These are phyloP conservation scores for Operophtera brumata DNA, from an alignment of 2,888 invertebrate species.

Conservation along the genomic window DNA sequence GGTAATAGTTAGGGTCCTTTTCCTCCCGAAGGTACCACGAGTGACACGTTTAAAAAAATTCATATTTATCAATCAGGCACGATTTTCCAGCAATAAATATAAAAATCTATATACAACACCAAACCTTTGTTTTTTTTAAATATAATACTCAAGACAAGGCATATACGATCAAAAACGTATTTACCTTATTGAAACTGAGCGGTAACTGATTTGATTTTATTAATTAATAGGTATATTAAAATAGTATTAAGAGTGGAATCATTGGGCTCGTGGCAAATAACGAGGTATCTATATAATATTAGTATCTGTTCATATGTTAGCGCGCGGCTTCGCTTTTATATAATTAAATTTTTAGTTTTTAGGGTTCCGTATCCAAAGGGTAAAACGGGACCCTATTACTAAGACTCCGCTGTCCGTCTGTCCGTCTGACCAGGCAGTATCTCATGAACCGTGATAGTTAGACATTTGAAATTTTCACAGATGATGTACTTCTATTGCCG, in stretches of 20 bases:
- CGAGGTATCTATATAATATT: neutral
- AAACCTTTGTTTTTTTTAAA: conserved; percentile 2
- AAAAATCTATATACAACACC: conserved; percentile 11
- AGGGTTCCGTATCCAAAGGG: too few relatives aligned
- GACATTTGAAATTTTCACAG: too few relatives aligned
- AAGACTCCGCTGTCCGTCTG: too few relatives aligned
- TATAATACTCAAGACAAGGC: conserved; percentile 45
- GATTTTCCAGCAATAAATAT: conserved; percentile 15
- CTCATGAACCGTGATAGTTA: too few relatives aligned
- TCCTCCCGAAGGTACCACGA: conserved; percentile 25
- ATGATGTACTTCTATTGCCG: too few relatives aligned
- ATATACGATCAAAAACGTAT: conserved; percentile 48
- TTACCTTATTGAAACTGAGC: too few relatives aligned
- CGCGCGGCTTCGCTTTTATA: too few relatives aligned
- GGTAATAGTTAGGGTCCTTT: conserved; percentile 33
- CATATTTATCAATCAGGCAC: conserved; percentile 42
- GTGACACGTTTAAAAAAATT: conserved; percentile 31
- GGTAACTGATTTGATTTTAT: conserved; percentile 37
- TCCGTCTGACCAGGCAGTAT: too few relatives aligned
- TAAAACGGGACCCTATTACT: too few relatives aligned
- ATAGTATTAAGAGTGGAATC: conserved; percentile 40
- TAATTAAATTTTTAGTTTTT: too few relatives aligned
- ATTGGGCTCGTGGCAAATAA: conserved; percentile 37
- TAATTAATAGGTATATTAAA: conserved; percentile 51
- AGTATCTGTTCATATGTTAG: neutral